Base-by-base conservation (phyloP, 2,797 vertebrate genomes). In the Gouania willdenowi region DNA sequence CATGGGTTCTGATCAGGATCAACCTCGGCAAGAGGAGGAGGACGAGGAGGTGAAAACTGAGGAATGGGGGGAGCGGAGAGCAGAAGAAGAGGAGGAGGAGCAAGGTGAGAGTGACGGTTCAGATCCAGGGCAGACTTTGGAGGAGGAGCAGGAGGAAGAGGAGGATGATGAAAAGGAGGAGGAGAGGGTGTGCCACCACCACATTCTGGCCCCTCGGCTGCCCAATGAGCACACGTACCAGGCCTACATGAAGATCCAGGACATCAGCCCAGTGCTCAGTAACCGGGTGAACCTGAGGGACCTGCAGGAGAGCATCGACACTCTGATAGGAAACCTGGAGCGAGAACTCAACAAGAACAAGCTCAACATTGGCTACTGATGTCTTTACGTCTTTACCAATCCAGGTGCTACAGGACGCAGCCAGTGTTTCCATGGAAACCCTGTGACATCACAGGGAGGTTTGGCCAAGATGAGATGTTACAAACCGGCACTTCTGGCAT, bases 271-370 rank as follows among this genome's bases (percentile, higher is more conserved):
- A 0, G 87, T 82, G 0, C 88, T 84, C 48, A 90, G 91, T 69
- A 90, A 85, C 78, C 85, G 85, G 35, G 93, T 92, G 18, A 93
- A 98, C 87, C 93, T 99, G 75, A 91, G 86, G 55, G 94, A 99
- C 77, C 88, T 99, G 60, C 97, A 99, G 82, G 94, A 98, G 84
- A 99, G 94, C 70, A 99, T 99, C 3, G 95, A 99, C 80, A 91
- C 90, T 2, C 83, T 98, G 46, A 94, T 99, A 69, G 94, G 95
- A 73, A 99, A 97, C 84, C 84, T 99, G 77, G 97, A 99, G 80
- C 75, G 88, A 65, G 97, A 99, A 73, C 94, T 99, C 37, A 98
- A 93, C 85, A 99, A 98, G 82, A 98, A 93, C 79, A 97, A 94
- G 68, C 82, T 97, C 32, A 94, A 91, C 7, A 85, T 90, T 18